phyloP scores from a whole-genome alignment of 2,797 vertebrate species.

The Bradypus variegatus region DNA sequence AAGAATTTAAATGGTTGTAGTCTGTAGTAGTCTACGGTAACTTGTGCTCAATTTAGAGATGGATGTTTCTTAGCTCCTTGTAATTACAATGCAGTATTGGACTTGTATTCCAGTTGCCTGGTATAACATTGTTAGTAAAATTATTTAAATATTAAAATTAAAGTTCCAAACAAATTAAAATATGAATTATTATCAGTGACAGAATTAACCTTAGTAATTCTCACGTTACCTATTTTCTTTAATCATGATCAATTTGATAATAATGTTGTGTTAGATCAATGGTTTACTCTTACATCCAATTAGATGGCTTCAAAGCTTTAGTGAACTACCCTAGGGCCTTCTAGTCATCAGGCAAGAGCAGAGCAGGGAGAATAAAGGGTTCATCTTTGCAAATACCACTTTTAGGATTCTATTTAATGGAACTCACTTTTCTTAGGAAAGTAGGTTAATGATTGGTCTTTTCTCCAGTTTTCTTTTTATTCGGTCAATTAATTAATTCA shows the following conservation, averaged over 20 bases:
- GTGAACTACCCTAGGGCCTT: neutral
- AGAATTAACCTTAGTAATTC: neutral
- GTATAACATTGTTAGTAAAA: neutral
- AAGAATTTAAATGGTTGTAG: neutral
- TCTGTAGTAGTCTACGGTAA: neutral
- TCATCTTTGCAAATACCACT: neutral
- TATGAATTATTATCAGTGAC: neutral
- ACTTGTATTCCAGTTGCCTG: neutral
- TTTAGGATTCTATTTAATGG: neutral
- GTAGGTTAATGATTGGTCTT: neutral
- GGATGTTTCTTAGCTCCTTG: neutral
- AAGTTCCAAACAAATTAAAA: slow-evolving; percentile 33
- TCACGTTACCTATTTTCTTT: slow-evolving; percentile 23
- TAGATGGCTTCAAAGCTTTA: neutral
- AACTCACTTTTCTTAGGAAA: neutral
- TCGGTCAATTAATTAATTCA: neutral
- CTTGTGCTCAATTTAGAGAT: neutral
- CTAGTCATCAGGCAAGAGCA: neutral
- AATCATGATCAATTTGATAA: neutral
- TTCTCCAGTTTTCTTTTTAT: slow-evolving; percentile 18
- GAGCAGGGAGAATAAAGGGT: neutral
- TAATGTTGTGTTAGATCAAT: neutral
- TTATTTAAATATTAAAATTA: slow-evolving; percentile 39
- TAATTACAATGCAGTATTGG: neutral
- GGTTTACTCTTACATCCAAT: neutral